A percentile compares a stretch with the other conserved stretches of the same genome.
Evolutionary conservation across 2,888 invertebrate species (phyloP).

Genomic region (Melinopterus prodromus): DNA sequence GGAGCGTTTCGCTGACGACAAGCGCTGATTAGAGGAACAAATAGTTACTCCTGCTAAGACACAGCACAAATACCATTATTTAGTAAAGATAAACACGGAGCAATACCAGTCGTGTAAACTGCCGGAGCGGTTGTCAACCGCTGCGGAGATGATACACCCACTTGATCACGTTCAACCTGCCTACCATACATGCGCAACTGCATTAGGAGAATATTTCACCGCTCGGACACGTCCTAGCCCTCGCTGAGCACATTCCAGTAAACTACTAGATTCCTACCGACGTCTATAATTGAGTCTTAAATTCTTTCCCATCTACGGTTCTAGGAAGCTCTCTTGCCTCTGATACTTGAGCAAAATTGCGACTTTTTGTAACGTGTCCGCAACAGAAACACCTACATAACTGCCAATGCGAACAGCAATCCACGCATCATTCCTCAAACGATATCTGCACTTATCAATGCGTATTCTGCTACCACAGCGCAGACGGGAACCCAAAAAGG

Average conservation of each 20-base stretch:
- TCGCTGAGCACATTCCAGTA: conserved; percentile 17
- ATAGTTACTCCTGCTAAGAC: conserved; percentile 42
- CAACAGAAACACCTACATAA: not conserved
- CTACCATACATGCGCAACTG: conserved; percentile 9
- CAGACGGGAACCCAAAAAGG: not conserved
- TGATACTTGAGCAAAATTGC: not conserved
- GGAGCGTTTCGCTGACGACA: conserved; percentile 16
- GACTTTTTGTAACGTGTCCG: not conserved
- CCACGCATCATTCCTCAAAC: not conserved
- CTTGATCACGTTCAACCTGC: conserved; percentile 33
- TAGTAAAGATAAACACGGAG: conserved; percentile 51
- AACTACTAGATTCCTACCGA: conserved; percentile 25
- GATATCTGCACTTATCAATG: not conserved
- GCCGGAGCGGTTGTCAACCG: conserved; percentile 36
- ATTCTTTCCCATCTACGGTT: conserved; percentile 21
- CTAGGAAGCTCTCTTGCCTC: not conserved
- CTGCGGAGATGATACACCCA: conserved; percentile 39
- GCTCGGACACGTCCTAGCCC: conserved; percentile 23
- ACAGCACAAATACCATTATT: conserved; percentile 50
- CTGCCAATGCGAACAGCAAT: not conserved
- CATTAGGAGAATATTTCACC: conserved; percentile 22
- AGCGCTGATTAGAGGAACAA: conserved; percentile 39
- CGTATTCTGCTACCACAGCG: not conserved
- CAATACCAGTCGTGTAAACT: conserved; percentile 48
- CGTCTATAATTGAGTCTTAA: conserved; percentile 27